Conservation (phyloP, 2,888 invertebrate genomes). For the Coenonympha glycerion region DNA sequence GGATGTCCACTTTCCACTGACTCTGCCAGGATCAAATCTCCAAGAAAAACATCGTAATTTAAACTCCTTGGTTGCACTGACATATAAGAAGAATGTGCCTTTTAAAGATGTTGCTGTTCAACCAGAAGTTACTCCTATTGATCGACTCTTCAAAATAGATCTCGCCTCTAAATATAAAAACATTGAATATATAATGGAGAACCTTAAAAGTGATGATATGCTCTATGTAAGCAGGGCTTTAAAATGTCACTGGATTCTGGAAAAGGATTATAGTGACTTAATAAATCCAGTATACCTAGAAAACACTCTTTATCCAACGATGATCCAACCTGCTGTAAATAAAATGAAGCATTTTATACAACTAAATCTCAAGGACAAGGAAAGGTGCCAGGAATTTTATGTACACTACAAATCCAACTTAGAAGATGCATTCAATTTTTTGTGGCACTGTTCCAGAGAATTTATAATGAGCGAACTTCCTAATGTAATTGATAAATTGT, state of each 20-base stretch:
- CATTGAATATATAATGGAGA: constrained; percentile 44
- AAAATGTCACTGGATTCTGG: constrained; percentile 48
- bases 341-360: constrained; percentile 50
- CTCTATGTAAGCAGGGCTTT: constrained; percentile 53
- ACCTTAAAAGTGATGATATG: constrained; percentile 51
- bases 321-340: constrained; percentile 46
- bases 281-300: constrained; percentile 52
- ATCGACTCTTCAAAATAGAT: constrained; percentile 53
- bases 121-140: constrained; percentile 41
- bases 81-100: constrained; percentile 23
- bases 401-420: constrained; percentile 41
- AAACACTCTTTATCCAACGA: constrained; percentile 43
- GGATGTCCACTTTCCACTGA: constrained; percentile 35
- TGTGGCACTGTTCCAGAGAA: constrained; percentile 40
- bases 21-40: constrained; percentile 40
- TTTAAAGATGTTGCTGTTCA: constrained; percentile 28
- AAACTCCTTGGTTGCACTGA: constrained; percentile 39
- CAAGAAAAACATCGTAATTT: constrained; percentile 43
- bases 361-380: constrained; percentile 35
- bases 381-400: constrained; percentile 46
- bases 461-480: constrained; percentile 38
- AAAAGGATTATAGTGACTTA: constrained; percentile 36
- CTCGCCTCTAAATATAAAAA: constrained; percentile 45
- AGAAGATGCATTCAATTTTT: constrained; percentile 42
- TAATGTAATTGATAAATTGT: constrained; percentile 39